Conservation (phyloP, 2,888 invertebrate genomes). For the Drosophila cracens region DNA sequence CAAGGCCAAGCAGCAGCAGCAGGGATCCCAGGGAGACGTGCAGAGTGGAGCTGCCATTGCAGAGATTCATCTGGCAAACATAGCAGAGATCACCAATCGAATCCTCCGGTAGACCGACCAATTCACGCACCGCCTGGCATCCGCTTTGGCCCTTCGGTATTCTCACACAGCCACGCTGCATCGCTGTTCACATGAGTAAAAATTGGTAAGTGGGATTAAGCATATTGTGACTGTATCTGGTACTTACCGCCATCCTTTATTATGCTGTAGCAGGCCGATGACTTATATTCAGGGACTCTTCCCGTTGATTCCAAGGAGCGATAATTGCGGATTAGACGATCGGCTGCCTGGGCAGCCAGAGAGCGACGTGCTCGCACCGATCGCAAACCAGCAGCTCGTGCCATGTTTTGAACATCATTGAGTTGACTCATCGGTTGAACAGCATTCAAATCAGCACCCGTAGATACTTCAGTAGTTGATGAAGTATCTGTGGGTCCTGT, state of each 20-base stretch:
- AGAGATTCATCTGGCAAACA: constrained; percentile 62
- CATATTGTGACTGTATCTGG: not conserved
- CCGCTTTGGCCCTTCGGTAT: constrained; percentile 43
- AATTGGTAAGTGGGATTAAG: not conserved
- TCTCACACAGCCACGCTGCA: constrained; percentile 69
- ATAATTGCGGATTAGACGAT: constrained; percentile 65
- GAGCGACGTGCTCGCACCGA: constrained; percentile 40
- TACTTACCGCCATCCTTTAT: constrained; percentile 46
- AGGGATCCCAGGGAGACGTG: constrained; percentile 58
- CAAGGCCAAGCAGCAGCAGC: constrained; percentile 53
- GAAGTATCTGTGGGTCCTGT: too few species aligned
- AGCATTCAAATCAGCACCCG: not conserved
- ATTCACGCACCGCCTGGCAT: constrained; percentile 52
- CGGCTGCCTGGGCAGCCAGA: constrained; percentile 58
- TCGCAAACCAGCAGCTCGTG: constrained; percentile 4
- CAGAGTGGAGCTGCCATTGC: constrained; percentile 68
- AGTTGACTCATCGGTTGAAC: too few species aligned
- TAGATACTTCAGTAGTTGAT: too few species aligned
- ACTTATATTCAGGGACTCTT: constrained; percentile 35
- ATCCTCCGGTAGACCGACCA: constrained; percentile 7
- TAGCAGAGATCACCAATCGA: constrained; percentile 49
- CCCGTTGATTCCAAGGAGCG: constrained; percentile 44
- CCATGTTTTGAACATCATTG: not conserved
- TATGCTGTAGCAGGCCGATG: constrained; percentile 68
- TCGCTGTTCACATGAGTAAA: constrained; percentile 20